A percentile compares a stretch with the other conserved stretches of the same genome.
These are phyloP conservation scores for Platerodrilus igneus DNA, from an alignment of 2,888 invertebrate species.

Conservation along the genomic window DNA sequence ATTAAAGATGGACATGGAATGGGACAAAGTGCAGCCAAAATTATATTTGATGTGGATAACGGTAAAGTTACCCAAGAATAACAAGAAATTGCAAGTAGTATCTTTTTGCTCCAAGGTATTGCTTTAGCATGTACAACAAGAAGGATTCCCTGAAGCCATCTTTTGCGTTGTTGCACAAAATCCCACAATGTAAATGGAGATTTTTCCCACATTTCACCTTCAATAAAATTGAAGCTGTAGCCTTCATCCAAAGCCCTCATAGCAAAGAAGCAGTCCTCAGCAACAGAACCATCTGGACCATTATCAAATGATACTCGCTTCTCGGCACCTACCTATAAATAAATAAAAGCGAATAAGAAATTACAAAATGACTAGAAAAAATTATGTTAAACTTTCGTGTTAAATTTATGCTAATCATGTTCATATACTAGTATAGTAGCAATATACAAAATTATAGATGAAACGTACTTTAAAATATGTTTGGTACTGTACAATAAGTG, in stretches of 20 bases:
- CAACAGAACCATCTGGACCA: slow-evolving; percentile 94
- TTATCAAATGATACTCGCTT: slow-evolving; percentile 91
- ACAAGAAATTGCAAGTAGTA: slow-evolving; percentile 80
- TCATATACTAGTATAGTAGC: too few species aligned
- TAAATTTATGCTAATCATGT: too few species aligned
- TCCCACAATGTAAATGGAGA: slow-evolving; percentile 93
- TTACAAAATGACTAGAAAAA: too few species aligned
- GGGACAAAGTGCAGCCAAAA: slow-evolving; percentile 80
- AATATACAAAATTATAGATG: too few species aligned
- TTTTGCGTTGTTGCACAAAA: slow-evolving; percentile 91
- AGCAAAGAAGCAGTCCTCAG: slow-evolving; percentile 95
- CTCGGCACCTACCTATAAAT: slow-evolving; percentile 79
- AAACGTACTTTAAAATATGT: too few species aligned
- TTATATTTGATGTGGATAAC: slow-evolving; percentile 82
- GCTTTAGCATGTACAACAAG: slow-evolving; percentile 82
- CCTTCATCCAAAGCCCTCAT: slow-evolving; percentile 91
- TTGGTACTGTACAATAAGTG: too few species aligned
- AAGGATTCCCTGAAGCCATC: slow-evolving; percentile 92
- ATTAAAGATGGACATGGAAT: slow-evolving; percentile 79
- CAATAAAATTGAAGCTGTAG: slow-evolving; percentile 90
- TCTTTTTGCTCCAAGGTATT: slow-evolving; percentile 74
- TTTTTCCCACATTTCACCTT: slow-evolving; percentile 99
- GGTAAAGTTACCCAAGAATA: slow-evolving; percentile 97
- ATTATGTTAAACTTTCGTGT: too few species aligned
- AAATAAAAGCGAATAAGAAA: too few species aligned